phyloP scores from a whole-genome alignment of 2,888 invertebrate species.

The Panopea generosa region DNA sequence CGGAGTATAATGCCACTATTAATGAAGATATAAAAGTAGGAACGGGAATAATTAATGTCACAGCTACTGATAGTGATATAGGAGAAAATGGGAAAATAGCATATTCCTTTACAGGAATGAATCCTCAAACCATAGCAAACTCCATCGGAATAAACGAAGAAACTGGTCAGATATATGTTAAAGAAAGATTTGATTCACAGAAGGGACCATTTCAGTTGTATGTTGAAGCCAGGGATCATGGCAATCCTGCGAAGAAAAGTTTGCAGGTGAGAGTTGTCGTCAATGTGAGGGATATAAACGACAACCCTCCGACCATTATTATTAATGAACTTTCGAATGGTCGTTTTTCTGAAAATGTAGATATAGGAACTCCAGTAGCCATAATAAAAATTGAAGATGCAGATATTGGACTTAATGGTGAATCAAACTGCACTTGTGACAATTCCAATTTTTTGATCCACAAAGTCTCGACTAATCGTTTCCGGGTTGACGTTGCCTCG shows the following conservation, averaged over 20 bases:
- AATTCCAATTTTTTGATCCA: constrained; percentile 50
- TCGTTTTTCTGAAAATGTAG: constrained; percentile 88
- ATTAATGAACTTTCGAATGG: constrained; percentile 91
- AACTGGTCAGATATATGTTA: constrained; percentile 59
- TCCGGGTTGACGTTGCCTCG: constrained; percentile 85
- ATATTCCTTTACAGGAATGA: constrained; percentile 40
- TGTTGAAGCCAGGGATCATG: constrained; percentile 66
- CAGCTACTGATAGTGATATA: constrained; percentile 94
- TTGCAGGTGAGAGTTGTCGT: constrained; percentile 87
- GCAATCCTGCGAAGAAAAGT: constrained; percentile 45
- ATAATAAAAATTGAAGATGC: constrained; percentile 91
- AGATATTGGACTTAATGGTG: constrained; percentile 76
- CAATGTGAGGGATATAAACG: constrained; percentile 89
- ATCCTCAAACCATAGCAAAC: constrained; percentile 17
- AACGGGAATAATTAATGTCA: constrained; percentile 86
- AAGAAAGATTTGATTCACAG: constrained; percentile 34
- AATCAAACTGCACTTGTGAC: constrained; percentile 73
- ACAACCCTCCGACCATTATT: constrained; percentile 94
- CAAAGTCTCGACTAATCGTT: constrained; percentile 64
- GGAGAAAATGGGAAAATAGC: constrained; percentile 89
- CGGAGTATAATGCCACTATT: constrained; percentile 73
- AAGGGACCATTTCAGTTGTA: constrained; percentile 38
- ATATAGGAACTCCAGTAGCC: constrained; percentile 95
- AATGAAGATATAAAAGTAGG: constrained; percentile 67
- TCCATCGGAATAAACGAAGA: constrained; percentile 46